Percentiles rank a stretch among this genome's conserved stretches.
phyloP scores from a whole-genome alignment of 2,888 invertebrate genomes.

The Dryocosmus kuriphilus region DNA sequence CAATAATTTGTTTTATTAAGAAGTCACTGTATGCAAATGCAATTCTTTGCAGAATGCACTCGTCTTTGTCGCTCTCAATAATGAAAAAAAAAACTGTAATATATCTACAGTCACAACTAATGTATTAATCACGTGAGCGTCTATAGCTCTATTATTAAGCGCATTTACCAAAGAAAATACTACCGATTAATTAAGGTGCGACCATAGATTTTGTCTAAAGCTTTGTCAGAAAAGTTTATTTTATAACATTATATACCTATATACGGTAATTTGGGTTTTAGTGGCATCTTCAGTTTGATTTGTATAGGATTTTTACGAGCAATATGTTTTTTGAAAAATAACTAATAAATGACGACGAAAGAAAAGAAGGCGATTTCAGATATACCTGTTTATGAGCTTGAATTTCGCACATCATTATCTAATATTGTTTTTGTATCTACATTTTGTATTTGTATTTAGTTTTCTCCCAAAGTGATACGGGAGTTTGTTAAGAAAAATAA shows the following conservation, averaged over 20 bases:
- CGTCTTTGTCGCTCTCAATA: conserved; percentile 20
- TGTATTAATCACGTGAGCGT: conserved; percentile 55
- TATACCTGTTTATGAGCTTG: too few species aligned
- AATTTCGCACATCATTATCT: background rate
- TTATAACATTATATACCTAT: background rate
- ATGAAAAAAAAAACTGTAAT: conserved; percentile 18
- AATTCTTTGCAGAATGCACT: conserved; percentile 16
- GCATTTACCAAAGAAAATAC: conserved; percentile 60
- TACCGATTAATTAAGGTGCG: conserved; percentile 82
- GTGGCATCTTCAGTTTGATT: too few species aligned
- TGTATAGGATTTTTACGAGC: background rate
- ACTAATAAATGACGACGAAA: too few species aligned
- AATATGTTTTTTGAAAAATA: background rate
- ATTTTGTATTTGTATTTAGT: too few species aligned
- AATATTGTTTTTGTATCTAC: too few species aligned
- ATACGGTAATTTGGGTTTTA: too few species aligned
- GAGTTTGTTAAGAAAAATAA: too few species aligned
- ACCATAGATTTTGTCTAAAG: background rate
- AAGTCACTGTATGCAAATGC: conserved; percentile 16
- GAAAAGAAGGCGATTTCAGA: too few species aligned
- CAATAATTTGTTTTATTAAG: conserved; percentile 6
- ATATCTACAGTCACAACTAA: conserved; percentile 24
- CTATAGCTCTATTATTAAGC: conserved; percentile 57
- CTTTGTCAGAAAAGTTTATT: background rate
- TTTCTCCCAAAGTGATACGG: too few species aligned